These are phyloP conservation scores for Oxycera nigricornis DNA, from an alignment of 2,888 invertebrate species.

Conservation along the genomic window DNA sequence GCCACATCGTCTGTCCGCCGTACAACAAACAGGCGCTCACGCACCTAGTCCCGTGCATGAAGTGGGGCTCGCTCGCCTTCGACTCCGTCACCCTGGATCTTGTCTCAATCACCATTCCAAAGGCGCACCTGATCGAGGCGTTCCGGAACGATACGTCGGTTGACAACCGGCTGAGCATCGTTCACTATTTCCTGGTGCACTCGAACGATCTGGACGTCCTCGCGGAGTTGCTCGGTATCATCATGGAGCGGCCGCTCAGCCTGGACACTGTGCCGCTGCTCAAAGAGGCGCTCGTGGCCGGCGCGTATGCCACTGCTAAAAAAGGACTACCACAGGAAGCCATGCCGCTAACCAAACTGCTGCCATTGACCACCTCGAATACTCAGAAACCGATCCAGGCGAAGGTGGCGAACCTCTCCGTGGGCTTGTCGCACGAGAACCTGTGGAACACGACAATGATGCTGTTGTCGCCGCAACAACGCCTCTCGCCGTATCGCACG, in stretches of 20 bases:
- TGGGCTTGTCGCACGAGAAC: constrained; percentile 76
- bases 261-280: constrained; percentile 67
- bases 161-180: constrained; percentile 78
- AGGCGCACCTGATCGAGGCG: constrained; percentile 72
- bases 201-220: constrained; percentile 76
- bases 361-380: constrained; percentile 72
- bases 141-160: constrained; percentile 72
- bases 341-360: constrained; percentile 69
- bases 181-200: constrained; percentile 84
- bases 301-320: constrained; percentile 74
- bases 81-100: constrained; percentile 78
- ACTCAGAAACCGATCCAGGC: constrained; percentile 60
- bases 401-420: constrained; percentile 63
- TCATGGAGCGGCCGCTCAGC: constrained; percentile 68
- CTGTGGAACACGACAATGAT: constrained; percentile 84
- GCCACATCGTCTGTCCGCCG: constrained; percentile 76
- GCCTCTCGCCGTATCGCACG: constrained; percentile 80
- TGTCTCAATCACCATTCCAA: constrained; percentile 70
- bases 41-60: constrained; percentile 70
- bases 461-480: constrained; percentile 82
- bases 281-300: constrained; percentile 82
- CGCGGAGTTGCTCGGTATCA: constrained; percentile 72
- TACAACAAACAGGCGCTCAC: constrained; percentile 63
- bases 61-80: constrained; percentile 59
- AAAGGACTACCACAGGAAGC: constrained; percentile 78